phyloP scores from a whole-genome alignment of 2,113 vertebrate species.

The Toxotes chatareus region DNA sequence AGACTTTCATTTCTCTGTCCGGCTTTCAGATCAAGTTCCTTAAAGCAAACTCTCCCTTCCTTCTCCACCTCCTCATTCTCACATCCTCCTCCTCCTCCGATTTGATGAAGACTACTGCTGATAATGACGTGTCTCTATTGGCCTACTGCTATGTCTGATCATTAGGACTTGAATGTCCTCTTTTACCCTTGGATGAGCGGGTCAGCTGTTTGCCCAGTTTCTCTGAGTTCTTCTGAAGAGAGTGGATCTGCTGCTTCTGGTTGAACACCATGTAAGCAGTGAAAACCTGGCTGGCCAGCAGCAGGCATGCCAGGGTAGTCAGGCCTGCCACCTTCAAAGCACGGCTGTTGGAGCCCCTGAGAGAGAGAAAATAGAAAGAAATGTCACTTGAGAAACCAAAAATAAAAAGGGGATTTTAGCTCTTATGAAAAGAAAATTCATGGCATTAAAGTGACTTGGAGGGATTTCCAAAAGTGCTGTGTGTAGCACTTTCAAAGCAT shows the following conservation, averaged over 20 bases:
- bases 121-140: background rate
- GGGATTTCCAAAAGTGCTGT: background rate
- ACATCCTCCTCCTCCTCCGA: background rate
- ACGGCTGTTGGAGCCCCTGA: conserved; percentile 73
- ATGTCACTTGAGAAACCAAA: background rate
- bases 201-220: conserved; percentile 85
- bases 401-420: background rate
- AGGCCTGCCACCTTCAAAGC: conserved; percentile 83
- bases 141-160: no score
- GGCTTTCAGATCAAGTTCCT: conserved; percentile 25
- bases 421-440: background rate
- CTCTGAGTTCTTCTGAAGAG: conserved; percentile 83
- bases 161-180: background rate
- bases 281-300: conserved; percentile 91
- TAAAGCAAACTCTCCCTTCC: conserved; percentile 48
- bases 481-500: background rate
- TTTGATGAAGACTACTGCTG: background rate
- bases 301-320: conserved; percentile 89
- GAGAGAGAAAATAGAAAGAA: background rate
- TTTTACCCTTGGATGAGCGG: conserved; percentile 78
- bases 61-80: background rate
- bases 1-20: background rate
- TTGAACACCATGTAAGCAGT: conserved; percentile 88
- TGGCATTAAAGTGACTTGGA: background rate
- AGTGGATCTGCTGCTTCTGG: conserved; percentile 87